phyloP scores from a whole-genome alignment of 2,113 vertebrate species.

The Cervus canadensis region DNA sequence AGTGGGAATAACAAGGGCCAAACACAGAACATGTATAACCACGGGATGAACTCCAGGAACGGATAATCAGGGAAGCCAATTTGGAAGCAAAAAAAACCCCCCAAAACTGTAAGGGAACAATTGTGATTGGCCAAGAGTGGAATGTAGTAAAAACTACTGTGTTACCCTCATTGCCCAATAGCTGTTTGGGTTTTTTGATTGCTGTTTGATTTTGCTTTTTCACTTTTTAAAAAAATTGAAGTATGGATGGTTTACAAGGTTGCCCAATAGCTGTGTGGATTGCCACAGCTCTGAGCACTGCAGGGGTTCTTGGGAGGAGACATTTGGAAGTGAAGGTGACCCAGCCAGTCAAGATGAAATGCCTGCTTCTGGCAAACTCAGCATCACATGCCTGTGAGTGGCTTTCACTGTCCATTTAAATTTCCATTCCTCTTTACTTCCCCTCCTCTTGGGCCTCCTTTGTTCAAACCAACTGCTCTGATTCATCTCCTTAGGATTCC shows the following conservation, averaged over 20 bases:
- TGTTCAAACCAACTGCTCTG: not conserved
- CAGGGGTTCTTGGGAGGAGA: not conserved
- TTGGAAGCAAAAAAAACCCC: not conserved
- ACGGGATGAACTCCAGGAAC: not conserved
- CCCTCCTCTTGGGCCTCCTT: not conserved
- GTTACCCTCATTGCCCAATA: not conserved
- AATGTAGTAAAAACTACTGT: not conserved
- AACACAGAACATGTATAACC: not conserved
- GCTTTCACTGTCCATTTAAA: not conserved
- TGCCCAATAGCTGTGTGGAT: not conserved
- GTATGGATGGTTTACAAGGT: not conserved
- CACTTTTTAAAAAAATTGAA: not conserved
- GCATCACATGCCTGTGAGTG: not conserved
- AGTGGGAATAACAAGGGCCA: not conserved
- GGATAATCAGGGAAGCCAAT: not conserved
- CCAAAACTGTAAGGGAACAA: too few species aligned
- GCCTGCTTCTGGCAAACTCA: not conserved
- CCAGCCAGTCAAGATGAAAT: not conserved
- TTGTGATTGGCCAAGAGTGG: not conserved
- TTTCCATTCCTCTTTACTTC: not conserved
- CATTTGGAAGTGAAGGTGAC: not conserved
- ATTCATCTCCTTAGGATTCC: not conserved
- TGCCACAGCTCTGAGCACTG: not conserved
- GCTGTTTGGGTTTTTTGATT: not conserved
- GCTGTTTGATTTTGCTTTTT: not conserved